These are phyloP conservation scores for Palaemon carinicauda DNA, from an alignment of 1,140 invertebrate species.

Conservation along the genomic window DNA sequence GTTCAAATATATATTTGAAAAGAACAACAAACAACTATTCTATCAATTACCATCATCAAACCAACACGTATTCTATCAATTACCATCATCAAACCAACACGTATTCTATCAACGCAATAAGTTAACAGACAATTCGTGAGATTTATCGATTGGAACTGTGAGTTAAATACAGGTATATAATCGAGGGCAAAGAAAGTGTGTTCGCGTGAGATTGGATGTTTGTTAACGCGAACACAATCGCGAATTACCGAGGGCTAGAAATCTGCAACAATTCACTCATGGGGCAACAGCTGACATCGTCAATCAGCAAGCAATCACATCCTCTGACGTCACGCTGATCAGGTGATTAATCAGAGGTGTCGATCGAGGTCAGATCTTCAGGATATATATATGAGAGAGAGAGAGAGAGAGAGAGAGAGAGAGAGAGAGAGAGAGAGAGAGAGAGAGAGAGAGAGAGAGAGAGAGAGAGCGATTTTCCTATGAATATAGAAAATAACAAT, in stretches of 20 bases:
- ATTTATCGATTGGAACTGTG: too few species aligned
- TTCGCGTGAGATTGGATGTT: background rate
- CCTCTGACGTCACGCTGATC: constrained; percentile 34
- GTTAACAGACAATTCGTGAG: too few species aligned
- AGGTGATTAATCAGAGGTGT: constrained; percentile 28
- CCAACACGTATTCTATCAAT: too few species aligned
- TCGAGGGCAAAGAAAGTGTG: background rate
- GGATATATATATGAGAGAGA: background rate
- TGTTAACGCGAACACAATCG: too few species aligned
- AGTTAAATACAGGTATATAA: too few species aligned
- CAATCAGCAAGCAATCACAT: constrained; percentile 48
- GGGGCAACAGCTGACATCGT: constrained; percentile 5
- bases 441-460: background rate
- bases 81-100: too few species aligned
- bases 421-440: background rate
- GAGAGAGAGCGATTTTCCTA: background rate
- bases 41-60: too few species aligned
- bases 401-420: background rate
- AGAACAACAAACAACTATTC: too few species aligned
- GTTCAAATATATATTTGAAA: too few species aligned
- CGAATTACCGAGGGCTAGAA: background rate
- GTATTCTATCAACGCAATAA: too few species aligned
- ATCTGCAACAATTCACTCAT: background rate
- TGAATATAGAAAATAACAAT: too few species aligned
- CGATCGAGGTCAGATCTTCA: background rate